Evolutionary conservation across 2,113 vertebrate species (phyloP).

Genomic region (Mandrillus leucophaeus): DNA sequence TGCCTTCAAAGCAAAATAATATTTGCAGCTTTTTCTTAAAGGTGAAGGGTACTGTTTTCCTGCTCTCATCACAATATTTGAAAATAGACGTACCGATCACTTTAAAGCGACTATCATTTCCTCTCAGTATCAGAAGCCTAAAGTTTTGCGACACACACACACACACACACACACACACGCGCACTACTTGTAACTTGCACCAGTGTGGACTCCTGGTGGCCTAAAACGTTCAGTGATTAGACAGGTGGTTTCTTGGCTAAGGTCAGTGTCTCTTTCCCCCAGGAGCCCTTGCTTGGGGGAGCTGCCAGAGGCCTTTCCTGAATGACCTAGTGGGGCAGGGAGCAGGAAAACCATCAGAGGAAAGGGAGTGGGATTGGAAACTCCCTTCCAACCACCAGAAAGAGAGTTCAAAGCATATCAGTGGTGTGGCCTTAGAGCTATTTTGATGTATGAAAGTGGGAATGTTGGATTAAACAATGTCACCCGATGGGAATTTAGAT

Average conservation of each 20-base stretch:
- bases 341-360: not conserved
- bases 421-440: slow-evolving; percentile 44
- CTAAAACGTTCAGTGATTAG: not conserved
- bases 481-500: slow-evolving; percentile 76
- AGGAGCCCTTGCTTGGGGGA: not conserved
- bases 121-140: not conserved
- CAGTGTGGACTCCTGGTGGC: not conserved
- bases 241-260: not conserved
- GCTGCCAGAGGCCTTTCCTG: not conserved
- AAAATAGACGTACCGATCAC: not conserved
- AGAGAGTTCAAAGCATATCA: slow-evolving; percentile 35
- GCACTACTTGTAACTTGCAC: not conserved
- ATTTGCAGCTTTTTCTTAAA: not conserved
- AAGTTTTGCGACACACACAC: not conserved
- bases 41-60: not conserved
- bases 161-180: no score
- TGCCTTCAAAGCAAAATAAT: slow-evolving; percentile 29
- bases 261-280: not conserved
- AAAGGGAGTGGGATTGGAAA: slow-evolving; percentile 52
- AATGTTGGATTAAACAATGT: slow-evolving; percentile 74
- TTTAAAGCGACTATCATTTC: not conserved
- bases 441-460: slow-evolving; percentile 57
- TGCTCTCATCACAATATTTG: not conserved
- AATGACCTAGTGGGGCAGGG: not conserved
- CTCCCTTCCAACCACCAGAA: slow-evolving; percentile 19